These are phyloP conservation scores for Clunio marinus DNA, from an alignment of 2,888 invertebrate genomes.

Conservation along the genomic window DNA sequence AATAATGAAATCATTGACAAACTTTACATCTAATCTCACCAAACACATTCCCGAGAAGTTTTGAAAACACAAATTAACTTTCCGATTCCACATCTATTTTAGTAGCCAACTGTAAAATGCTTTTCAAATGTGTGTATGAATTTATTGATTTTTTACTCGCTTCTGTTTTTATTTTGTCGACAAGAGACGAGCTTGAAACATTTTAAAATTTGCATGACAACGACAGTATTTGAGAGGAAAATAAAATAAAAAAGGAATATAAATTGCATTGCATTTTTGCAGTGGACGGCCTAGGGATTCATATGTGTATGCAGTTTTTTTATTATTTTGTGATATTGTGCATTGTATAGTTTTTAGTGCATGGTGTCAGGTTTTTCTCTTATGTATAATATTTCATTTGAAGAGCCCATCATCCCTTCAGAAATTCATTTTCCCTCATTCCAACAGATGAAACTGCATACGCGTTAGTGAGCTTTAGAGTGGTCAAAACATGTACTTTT, in stretches of 20 bases:
- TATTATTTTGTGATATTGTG: neutral
- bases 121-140: neutral
- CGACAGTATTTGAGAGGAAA: neutral
- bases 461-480: neutral
- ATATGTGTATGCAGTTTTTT: constrained; percentile 26
- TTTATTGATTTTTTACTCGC: constrained; percentile 8
- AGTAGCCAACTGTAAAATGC: neutral
- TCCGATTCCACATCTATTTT: neutral
- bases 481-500: constrained; percentile 4
- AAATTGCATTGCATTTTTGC: constrained; percentile 13
- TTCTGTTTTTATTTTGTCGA: constrained; percentile 1
- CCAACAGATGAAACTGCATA: constrained; percentile 3
- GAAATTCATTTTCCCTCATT: neutral
- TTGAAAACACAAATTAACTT: constrained; percentile 8
- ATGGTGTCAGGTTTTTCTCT: constrained; percentile 31
- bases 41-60: too few species aligned
- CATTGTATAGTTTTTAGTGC: constrained; percentile 24
- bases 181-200: neutral
- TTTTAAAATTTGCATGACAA: constrained; percentile 24
- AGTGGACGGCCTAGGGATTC: constrained; percentile 8
- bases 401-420: constrained; percentile 11
- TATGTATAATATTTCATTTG: constrained; percentile 4
- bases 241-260: constrained; percentile 5
- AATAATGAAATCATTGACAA: too few species aligned
- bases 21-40: too few species aligned